Evolutionary conservation across 2,113 vertebrate genomes (phyloP).

Genomic region (Scartelaos histophorus): DNA sequence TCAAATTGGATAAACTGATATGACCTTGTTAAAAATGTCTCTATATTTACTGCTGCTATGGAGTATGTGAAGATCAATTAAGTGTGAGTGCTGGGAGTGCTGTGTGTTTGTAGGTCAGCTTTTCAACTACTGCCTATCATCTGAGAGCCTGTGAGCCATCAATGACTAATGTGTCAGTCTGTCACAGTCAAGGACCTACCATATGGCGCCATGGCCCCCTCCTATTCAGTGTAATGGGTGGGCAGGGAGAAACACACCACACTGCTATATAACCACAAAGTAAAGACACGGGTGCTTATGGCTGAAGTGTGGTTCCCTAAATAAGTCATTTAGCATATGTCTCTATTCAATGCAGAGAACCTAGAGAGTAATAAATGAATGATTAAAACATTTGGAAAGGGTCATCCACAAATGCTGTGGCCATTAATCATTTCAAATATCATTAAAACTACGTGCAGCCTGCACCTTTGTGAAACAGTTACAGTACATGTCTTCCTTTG

Average conservation of each 20-base stretch:
- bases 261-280: constrained; percentile 46
- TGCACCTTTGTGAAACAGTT: neutral
- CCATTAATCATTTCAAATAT: neutral
- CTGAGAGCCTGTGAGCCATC: constrained; percentile 68
- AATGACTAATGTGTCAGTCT: constrained; percentile 77
- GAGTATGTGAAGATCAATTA: constrained; percentile 60
- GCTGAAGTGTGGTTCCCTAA: constrained; percentile 25
- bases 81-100: constrained; percentile 25
- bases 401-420: neutral
- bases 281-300: constrained; percentile 8
- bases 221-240: constrained; percentile 58
- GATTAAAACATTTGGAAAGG: constrained; percentile 1
- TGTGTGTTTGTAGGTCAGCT: constrained; percentile 62
- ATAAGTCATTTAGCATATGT: constrained; percentile 22
- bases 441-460: neutral
- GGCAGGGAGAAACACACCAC: constrained; percentile 49
- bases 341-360: neutral
- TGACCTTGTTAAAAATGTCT: constrained; percentile 42
- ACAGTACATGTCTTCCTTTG: neutral
- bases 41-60: constrained; percentile 43
- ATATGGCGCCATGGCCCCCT: constrained; percentile 58
- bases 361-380: neutral
- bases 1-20: constrained; percentile 32
- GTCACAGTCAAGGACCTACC: constrained; percentile 72
- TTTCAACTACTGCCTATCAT: constrained; percentile 70